Base-by-base conservation (phyloP, 2,113 vertebrate species). In the Taurulus bubalis region DNA sequence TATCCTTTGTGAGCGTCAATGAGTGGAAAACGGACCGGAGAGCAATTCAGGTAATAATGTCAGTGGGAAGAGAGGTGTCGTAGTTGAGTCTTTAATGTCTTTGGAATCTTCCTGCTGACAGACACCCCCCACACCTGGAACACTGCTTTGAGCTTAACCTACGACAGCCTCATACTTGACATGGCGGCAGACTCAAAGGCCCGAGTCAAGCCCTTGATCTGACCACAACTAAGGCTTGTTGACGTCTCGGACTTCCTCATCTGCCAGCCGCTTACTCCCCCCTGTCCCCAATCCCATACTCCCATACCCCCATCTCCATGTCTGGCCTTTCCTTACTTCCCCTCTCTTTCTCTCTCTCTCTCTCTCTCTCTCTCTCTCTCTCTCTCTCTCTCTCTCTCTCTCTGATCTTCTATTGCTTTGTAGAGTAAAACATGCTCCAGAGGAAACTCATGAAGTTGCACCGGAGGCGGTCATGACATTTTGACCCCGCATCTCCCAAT, bases 241-340 rank as follows among this genome's bases (percentile, higher is more conserved):
- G 83, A 85, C 40, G 60, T 90, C 20, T 74, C 18, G 1, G 34
- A 75, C 80, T 86, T 88, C 90, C 83, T 80, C 85, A 40, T 90
- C 71, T 82, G 65, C 24, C 26, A 63, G 55, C 11, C 1, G n/a
- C 79, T 85, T 24, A 69, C 82, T 80, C 80, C 84, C 24, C 56
- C 79, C 47, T 20, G 45, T 63, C 55, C 56, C 79, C 47, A 6
- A 38, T 63, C 55, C 82, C 65, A 14, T 79, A 63, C 32, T 30
- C 28, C 4, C 9, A 16, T 40, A 34, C 4, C 10, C 59, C 24
- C 15, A 4, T 24, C 56, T 36, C 6, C 30, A 42, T 60, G 36
- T 28, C 8, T 16, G 11, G 22, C 62, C 53, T 32, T 51, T 77
- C 62, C 69, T 32, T 20, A 4, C 66, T 71, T 56, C n/a, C 40